Base-by-base conservation (phyloP, 2,113 vertebrate species). In the Eretmochelys imbricata region DNA sequence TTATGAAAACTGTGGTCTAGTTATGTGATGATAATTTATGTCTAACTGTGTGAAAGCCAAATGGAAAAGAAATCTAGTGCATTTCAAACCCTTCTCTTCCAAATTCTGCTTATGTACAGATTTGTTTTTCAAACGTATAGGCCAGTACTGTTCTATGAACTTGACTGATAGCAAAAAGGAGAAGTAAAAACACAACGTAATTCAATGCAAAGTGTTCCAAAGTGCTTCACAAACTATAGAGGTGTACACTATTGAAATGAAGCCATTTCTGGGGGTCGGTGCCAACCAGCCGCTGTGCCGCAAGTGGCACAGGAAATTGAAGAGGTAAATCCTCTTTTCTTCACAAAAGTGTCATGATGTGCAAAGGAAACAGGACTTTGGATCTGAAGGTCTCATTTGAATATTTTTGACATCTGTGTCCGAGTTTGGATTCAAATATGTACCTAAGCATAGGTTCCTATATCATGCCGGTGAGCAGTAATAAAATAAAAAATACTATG, bases 21-120 rank as follows among this genome's bases (percentile, higher is more conserved):
- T 84, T 69, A 22, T 85, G 50, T n/a, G 42, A 84, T 42, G 92
- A 88, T 85, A 79, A 88, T 95, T 88, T 19, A 78, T 57, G 59
- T 75, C 92, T 53, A 54, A 51, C 29, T 79, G 4, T 6, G 1
- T 82, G 72, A 93, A 82, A 85, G 31, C 31, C n/a, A 80, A 93
- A 93, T 82, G 82, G 10, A 4, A 88, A 85, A 9, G 65, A 85
- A 89, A 86, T 54, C 12, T 1, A 1, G 22, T 22, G 42, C 42
- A 82, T 53, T 82, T 69, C 10, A 76, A 54, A 24, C 8, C 85
- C 16, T 27, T 84, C 0, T 88, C 16, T 27, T 84, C 0, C 46
- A 84, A 83, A 62, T 89, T 65, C 54, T 89, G 78, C 89, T 1
- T 49, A 2, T 9, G 57, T 10, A 3, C 19, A 62, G 11, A 62